Evolutionary conservation across 2,888 invertebrate species (phyloP), one percentile per base, ranked within the genome.

Genomic region (Cephalotes varians): DNA sequence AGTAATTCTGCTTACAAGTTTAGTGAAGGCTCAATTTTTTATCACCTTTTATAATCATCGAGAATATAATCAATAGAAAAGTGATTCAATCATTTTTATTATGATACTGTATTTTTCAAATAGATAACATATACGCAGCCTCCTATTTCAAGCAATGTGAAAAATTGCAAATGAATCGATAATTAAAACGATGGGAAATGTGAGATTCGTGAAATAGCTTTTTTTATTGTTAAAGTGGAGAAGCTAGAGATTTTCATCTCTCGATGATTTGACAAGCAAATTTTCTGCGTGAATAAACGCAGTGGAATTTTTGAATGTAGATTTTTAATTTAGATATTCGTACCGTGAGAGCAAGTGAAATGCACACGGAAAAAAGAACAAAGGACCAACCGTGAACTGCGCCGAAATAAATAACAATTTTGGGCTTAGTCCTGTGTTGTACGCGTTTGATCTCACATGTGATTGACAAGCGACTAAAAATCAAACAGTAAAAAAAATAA

Each of bases 281-380:
- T 73, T 72, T 79, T 54, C 12, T 6, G 4, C 31, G 2, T 67
- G 25, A 72, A n/a, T 28, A 10, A 49, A 71, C 15, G 6, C 40
- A 71, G n/a, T 31, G 21, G 0, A 77, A 40, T 31, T 56, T 77
- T 77, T 56, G 40, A 77, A 40, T 54, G 31, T 40, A 72, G 77
- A 77, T 77, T 71, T 77, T 54, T 72, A 72, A 77, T 77, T 77
- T 77, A 77, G 73, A 71, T 77, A 18, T 44, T 72, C n/a, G 25
- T 40, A 40, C 7, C 51, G 21, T 28, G n/a, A 40, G 18, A 34
- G 12, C 34, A 25, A 65, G 49, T 25, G 25, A 77, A 54, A 54
- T 7, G 18, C 77, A 12, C 4, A 56, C 18, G 21, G 6, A 77
- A 71, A 31, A 0, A 56, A 72, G 44, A 25, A 71, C 18, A 72